Evolutionary conservation across 1,140 invertebrate species (phyloP).

Genomic region (Zaprionus capensis): DNA sequence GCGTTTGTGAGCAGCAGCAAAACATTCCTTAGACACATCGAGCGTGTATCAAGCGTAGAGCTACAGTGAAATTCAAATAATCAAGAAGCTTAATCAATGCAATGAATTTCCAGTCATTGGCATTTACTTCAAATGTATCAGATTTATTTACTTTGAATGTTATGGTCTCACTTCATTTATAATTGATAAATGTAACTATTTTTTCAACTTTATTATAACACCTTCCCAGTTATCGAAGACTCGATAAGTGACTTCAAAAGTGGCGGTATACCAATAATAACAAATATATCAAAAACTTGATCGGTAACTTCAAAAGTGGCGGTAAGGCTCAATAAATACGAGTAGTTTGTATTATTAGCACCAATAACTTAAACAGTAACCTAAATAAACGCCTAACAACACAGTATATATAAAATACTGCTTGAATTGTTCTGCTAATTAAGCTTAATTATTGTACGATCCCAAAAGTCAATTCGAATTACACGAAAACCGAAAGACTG

Average conservation of each 20-base stretch:
- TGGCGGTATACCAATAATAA: too few relatives aligned
- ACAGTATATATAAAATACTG: not conserved
- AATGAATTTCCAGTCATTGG: not conserved
- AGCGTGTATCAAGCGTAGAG: not conserved
- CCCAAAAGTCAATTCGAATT: not conserved
- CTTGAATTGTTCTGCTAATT: not conserved
- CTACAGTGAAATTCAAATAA: slow-evolving; percentile 16
- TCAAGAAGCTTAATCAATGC: not conserved
- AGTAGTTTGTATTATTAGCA: not conserved
- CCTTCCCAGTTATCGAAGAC: too few relatives aligned
- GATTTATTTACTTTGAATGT: not conserved
- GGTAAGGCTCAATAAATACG: not conserved
- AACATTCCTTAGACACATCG: slow-evolving; percentile 20
- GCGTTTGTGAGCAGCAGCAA: slow-evolving; percentile 7
- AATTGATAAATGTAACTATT: not conserved
- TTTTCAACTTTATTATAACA: too few relatives aligned
- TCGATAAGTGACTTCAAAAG: too few relatives aligned
- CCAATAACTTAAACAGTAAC: not conserved
- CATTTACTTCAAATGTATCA: not conserved
- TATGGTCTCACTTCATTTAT: not conserved
- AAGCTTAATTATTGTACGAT: not conserved
- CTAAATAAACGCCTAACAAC: not conserved
- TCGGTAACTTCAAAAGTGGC: not conserved
- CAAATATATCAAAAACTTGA: not conserved
- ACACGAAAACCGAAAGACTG: not conserved